Conservation (phyloP, 2,797 vertebrate genomes). For the Tachyglossus aculeatus region DNA sequence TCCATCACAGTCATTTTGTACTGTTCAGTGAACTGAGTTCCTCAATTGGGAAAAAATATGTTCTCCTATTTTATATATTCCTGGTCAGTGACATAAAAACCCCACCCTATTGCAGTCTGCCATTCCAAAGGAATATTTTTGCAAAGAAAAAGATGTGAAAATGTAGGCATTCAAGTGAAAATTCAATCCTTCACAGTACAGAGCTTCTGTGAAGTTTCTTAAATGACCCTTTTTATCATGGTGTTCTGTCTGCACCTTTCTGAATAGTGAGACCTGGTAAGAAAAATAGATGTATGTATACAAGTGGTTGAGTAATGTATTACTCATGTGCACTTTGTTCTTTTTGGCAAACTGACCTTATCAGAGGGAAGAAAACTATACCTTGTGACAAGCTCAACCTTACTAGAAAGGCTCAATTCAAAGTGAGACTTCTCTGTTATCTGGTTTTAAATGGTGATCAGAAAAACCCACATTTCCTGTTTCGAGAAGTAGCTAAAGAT, state of each 20-base stretch:
- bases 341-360: slow-evolving; percentile 77
- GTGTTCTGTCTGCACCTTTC: slow-evolving; percentile 77
- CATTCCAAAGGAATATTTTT: slow-evolving; percentile 74
- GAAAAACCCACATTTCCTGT: slow-evolving; percentile 24
- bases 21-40: slow-evolving; percentile 37
- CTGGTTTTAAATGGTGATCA: slow-evolving; percentile 52
- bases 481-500: slow-evolving; percentile 14
- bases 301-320: slow-evolving; percentile 78
- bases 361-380: slow-evolving; percentile 69
- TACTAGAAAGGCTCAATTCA: slow-evolving; percentile 62
- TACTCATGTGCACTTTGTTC: slow-evolving; percentile 72
- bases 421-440: slow-evolving; percentile 34
- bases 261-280: slow-evolving; percentile 74
- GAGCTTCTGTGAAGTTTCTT: slow-evolving; percentile 80
- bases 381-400: slow-evolving; percentile 63
- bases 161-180: slow-evolving; percentile 84
- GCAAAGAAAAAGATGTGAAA: slow-evolving; percentile 76
- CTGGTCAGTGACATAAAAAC: slow-evolving; percentile 59
- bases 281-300: slow-evolving; percentile 78
- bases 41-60: slow-evolving; percentile 40
- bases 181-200: slow-evolving; percentile 85
- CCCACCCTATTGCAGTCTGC: slow-evolving; percentile 53
- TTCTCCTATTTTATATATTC: slow-evolving; percentile 62
- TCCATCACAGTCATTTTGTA: slow-evolving; percentile 16
- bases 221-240: slow-evolving; percentile 85